Base-by-base conservation (phyloP, 2,797 vertebrate species). In the Rhinella marina region DNA sequence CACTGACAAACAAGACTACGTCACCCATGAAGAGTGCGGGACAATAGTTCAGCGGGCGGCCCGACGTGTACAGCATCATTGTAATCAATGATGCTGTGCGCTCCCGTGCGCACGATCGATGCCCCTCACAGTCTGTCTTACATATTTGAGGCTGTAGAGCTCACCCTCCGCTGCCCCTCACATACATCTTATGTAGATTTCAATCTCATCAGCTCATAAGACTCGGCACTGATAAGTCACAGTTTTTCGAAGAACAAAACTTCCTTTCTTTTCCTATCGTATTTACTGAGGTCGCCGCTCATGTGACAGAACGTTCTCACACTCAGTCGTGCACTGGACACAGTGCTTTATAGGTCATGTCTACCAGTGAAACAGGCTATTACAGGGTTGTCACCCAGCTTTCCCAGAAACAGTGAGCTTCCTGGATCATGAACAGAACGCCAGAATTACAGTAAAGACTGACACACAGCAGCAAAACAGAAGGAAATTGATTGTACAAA, bases 161-260 rank as follows among this genome's bases (percentile, higher is more conserved):
- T 62, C 61, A 23, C 23, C 61, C 21, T 21, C 21, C n/a, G n/a
- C n/a, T n/a, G n/a, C n/a, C 61, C 7, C 61, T n/a, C 61, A 54
- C 14, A 57, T 14, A 57, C 56, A 57, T 57, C 56, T 57, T 16
- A 57, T 57, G 13, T 14, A 57, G 56, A 57, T 57, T n/a, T 54
- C 10, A 54, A 54, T 10, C 61, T 62, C 61, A 14, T 4, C 1
- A 6, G 11, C 81, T 82, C 62, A 70, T 41, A 81, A 81, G 79
- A 64, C 79, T 81, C 19, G 11, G 19, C 2, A 19, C 48, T 54
- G 50, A 57, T 57, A 70, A 52, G 50, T 32, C 50, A 54, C 2
- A 17, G 29, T 70, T 23, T 82, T 48, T 82, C 13, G 12, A n/a
- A 52, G 27, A 57, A 84, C 82, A 84, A 59, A n/a, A 21, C 66